These are phyloP conservation scores for Lepisosteus oculatus DNA, from an alignment of 2,113 vertebrate species.

Conservation along the genomic window DNA sequence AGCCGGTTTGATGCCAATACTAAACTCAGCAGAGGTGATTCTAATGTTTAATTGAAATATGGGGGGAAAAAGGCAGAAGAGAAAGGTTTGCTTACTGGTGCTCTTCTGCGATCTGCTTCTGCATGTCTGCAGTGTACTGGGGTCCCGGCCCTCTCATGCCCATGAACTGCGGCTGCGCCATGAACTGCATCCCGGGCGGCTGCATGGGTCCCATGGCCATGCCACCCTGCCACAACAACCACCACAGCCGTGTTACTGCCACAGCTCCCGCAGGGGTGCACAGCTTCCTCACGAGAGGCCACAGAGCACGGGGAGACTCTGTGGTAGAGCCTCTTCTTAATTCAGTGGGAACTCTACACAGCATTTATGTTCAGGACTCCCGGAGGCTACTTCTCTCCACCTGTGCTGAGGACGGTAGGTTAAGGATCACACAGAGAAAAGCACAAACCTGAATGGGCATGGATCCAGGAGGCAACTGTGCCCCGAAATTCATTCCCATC, in stretches of 20 bases:
- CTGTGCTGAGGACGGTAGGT: no score
- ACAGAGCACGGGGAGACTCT: no score
- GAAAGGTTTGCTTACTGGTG: constrained; percentile 81
- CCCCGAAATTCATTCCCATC: constrained; percentile 93
- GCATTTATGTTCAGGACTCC: no score
- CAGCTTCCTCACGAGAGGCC: no score
- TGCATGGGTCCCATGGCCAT: constrained; percentile 84
- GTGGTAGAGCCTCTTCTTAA: no score
- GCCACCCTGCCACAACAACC: constrained; percentile 66
- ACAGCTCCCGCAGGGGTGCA: no score
- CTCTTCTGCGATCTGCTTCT: constrained; percentile 96
- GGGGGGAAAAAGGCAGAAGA: neutral
- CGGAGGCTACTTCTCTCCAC: no score
- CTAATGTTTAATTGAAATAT: neutral
- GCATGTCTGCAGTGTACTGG: constrained; percentile 84
- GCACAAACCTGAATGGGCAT: constrained; percentile 88
- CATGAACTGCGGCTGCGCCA: constrained; percentile 85
- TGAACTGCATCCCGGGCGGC: constrained; percentile 78
- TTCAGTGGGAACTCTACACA: no score
- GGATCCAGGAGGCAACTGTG: constrained; percentile 83
- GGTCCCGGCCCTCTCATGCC: constrained; percentile 82
- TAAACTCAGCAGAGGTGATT: no score
- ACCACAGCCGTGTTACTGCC: neutral
- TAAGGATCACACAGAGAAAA: neutral
- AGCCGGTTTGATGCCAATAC: no score